Evolutionary conservation across 1,140 invertebrate genomes (phyloP).

Genomic region (Dermatophagoides farinae): DNA sequence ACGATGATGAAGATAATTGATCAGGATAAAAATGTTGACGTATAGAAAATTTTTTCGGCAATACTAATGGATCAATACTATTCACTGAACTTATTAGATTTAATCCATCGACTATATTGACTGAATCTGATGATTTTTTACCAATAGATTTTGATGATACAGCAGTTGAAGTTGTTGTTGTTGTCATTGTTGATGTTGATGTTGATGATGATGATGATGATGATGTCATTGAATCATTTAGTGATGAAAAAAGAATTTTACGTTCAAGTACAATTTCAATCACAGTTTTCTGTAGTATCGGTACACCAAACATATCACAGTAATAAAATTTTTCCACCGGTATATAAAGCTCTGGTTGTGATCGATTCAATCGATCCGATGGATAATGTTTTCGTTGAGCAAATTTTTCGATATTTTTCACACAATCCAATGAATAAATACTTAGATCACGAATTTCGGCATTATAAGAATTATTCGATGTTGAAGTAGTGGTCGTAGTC

Average conservation of each 20-base stretch:
- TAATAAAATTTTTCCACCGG: conserved; percentile 35
- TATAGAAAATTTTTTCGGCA: conserved; percentile 10
- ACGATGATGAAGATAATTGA: no score
- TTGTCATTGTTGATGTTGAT: background rate
- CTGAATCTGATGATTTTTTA: background rate
- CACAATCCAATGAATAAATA: conserved; percentile 42
- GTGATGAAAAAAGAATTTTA: background rate
- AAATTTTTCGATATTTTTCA: conserved; percentile 31
- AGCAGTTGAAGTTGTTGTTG: background rate
- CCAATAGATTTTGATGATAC: background rate
- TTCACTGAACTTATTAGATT: conserved; percentile 2
- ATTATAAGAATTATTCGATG: conserved; percentile 5
- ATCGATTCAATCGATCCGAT: conserved; percentile 6
- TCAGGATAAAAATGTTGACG: background rate
- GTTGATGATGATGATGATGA: background rate
- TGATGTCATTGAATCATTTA: background rate
- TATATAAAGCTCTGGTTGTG: background rate
- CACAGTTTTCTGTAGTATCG: conserved; percentile 60
- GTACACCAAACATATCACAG: conserved; percentile 37
- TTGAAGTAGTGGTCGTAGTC: background rate
- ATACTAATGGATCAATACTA: background rate
- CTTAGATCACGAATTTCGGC: conserved; percentile 61
- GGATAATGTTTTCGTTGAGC: background rate
- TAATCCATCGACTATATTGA: background rate
- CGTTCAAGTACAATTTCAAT: conserved; percentile 31